A percentile compares a stretch with the other conserved stretches of the same genome.
phyloP scores from a whole-genome alignment of 2,888 invertebrate species.

The Megamerina dolium region DNA sequence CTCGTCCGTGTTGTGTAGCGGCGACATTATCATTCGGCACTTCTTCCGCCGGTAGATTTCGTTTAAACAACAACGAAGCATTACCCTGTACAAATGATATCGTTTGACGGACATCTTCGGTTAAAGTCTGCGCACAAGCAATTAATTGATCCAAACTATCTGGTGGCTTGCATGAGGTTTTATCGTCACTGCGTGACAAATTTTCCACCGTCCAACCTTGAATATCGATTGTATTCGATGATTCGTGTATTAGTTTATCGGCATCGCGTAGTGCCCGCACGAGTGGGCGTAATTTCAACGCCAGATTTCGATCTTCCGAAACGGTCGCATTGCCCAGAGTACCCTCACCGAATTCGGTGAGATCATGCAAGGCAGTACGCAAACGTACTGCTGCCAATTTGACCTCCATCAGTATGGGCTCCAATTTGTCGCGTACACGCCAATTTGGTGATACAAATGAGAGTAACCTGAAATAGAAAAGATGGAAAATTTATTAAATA shows the following conservation, averaged over 20 bases:
- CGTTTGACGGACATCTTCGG: constrained; percentile 82
- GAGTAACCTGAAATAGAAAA: constrained; percentile 49
- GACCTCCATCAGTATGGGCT: constrained; percentile 73
- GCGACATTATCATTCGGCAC: constrained; percentile 14
- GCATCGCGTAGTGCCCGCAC: constrained; percentile 75
- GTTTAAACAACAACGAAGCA: constrained; percentile 71
- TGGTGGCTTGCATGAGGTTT: constrained; percentile 52
- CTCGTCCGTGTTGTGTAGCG: neutral
- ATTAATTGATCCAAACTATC: constrained; percentile 86
- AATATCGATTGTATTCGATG: constrained; percentile 66
- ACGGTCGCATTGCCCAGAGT: constrained; percentile 79
- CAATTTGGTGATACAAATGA: constrained; percentile 76
- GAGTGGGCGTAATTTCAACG: constrained; percentile 68
- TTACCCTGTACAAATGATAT: constrained; percentile 88
- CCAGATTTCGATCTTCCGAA: constrained; percentile 73
- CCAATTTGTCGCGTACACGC: constrained; percentile 73
- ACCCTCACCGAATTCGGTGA: constrained; percentile 83
- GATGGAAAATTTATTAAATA: neutral
- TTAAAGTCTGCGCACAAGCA: constrained; percentile 77
- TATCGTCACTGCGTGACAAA: constrained; percentile 52
- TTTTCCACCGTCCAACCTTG: constrained; percentile 73
- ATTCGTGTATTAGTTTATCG: constrained; percentile 72
- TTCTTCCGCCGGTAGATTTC: constrained; percentile 24
- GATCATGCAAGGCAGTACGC: constrained; percentile 75
- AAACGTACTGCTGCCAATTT: constrained; percentile 73